Evolutionary conservation across 2,888 invertebrate genomes (phyloP).

Genomic region (Hypselothyrea guttata): DNA sequence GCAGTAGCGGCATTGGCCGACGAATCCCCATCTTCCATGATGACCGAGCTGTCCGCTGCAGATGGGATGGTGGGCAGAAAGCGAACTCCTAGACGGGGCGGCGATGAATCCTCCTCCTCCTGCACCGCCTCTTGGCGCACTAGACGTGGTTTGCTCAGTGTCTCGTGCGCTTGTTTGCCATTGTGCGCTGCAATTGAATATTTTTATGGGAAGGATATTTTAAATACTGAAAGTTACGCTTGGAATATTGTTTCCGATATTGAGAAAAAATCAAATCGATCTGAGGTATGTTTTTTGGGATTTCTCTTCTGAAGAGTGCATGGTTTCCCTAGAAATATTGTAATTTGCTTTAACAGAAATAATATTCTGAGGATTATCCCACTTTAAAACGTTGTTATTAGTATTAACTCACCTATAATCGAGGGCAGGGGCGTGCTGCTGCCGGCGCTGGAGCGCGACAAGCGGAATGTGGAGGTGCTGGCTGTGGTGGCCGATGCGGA

Average conservation of each 20-base stretch:
- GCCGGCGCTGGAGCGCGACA: slow-evolving; percentile 90
- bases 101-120: slow-evolving; percentile 86
- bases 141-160: slow-evolving; percentile 86
- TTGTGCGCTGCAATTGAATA: slow-evolving; percentile 74
- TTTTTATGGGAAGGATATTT: no score
- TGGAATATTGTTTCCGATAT: no score
- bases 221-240: no score
- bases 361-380: no score
- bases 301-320: no score
- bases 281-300: no score
- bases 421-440: slow-evolving; percentile 83
- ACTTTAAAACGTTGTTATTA: no score
- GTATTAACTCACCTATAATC: slow-evolving; percentile 80
- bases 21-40: slow-evolving; percentile 85
- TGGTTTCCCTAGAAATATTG: no score
- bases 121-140: slow-evolving; percentile 91
- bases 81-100: slow-evolving; percentile 84
- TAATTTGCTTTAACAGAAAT: no score
- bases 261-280: no score
- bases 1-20: slow-evolving; percentile 59
- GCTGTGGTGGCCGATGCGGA: slow-evolving; percentile 95
- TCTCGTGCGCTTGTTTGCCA: slow-evolving; percentile 69
- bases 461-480: slow-evolving; percentile 94
- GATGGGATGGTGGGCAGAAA: slow-evolving; percentile 89
- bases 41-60: slow-evolving; percentile 88